Evolutionary conservation across 2,113 vertebrate genomes (phyloP).

Genomic region (Chelonoidis abingdonii): DNA sequence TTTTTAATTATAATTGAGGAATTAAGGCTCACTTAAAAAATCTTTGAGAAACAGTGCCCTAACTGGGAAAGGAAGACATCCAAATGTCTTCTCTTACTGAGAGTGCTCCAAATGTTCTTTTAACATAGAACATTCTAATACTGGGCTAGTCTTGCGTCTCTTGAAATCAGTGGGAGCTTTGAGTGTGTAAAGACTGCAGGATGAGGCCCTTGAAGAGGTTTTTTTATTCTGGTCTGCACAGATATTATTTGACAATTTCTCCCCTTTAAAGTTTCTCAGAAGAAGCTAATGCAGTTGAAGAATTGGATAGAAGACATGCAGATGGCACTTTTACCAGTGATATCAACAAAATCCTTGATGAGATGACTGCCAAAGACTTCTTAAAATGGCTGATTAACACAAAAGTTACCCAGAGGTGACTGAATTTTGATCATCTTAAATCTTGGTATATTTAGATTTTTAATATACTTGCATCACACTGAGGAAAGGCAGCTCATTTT

Average conservation of each 20-base stretch:
- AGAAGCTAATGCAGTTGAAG: constrained; percentile 73
- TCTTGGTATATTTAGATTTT: not conserved
- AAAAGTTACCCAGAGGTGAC: constrained; percentile 86
- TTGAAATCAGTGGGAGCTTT: not conserved
- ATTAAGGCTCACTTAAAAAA: not conserved
- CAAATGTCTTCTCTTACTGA: not conserved
- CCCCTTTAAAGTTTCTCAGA: constrained; percentile 83
- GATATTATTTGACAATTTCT: constrained; percentile 37
- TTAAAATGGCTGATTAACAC: constrained; percentile 95
- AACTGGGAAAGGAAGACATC: not conserved
- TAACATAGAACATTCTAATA: fast-evolving
- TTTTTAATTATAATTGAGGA: not conserved
- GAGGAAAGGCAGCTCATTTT: not conserved
- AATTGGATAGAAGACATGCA: constrained; percentile 88
- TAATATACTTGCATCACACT: constrained; percentile 67
- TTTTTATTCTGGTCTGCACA: constrained; percentile 20
- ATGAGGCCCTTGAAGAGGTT: not conserved
- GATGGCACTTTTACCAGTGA: constrained; percentile 97
- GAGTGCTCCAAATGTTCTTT: not conserved
- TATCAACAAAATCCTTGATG: constrained; percentile 94
- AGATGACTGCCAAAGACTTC: constrained; percentile 93
- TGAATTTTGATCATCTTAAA: constrained; percentile 34
- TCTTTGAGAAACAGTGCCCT: not conserved
- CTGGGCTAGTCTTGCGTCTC: not conserved
- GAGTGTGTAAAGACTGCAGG: not conserved